These are phyloP conservation scores for Hippocampus comes DNA, from an alignment of 2,113 vertebrate species.

Conservation along the genomic window DNA sequence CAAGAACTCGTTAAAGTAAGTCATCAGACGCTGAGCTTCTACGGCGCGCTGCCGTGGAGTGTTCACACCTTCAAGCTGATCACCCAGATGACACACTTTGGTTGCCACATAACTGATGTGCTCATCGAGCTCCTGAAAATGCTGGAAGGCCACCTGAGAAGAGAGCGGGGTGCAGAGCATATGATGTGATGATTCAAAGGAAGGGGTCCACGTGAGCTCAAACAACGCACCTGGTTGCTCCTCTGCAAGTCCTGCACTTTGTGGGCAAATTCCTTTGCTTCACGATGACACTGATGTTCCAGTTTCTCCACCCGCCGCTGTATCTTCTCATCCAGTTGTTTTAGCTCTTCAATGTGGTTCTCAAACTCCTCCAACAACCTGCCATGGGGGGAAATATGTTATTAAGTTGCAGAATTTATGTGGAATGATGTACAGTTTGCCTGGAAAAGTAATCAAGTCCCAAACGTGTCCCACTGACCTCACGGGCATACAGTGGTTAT, in stretches of 20 bases:
- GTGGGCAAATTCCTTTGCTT: slow-evolving; percentile 97
- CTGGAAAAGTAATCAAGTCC: slow-evolving; percentile 34
- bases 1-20: slow-evolving; percentile 99
- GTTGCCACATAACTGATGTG: slow-evolving; percentile 99
- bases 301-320: slow-evolving; percentile 95
- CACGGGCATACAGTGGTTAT: slow-evolving; percentile 42
- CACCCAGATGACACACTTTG: slow-evolving; percentile 98
- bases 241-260: slow-evolving; percentile 97
- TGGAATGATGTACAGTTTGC: slow-evolving; percentile 9
- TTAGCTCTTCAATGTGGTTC: slow-evolving; percentile 95
- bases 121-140: slow-evolving; percentile 98
- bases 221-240: slow-evolving; percentile 88
- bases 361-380: slow-evolving; percentile 96
- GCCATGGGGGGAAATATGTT: slow-evolving; percentile 28
- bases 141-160: slow-evolving; percentile 93
- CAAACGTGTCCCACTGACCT: slow-evolving; percentile 60
- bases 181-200: neutral
- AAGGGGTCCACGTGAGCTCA: neutral
- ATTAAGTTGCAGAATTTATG: slow-evolving; percentile 2
- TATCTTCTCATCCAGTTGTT: slow-evolving; percentile 95
- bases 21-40: slow-evolving; percentile 98
- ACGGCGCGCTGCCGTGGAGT: slow-evolving; percentile 95
- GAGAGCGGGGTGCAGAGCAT: neutral
- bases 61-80: slow-evolving; percentile 97
- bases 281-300: slow-evolving; percentile 95